Evolutionary conservation across 2,888 invertebrate species (phyloP).

Genomic region (Pollenia griseotomentosa): DNA sequence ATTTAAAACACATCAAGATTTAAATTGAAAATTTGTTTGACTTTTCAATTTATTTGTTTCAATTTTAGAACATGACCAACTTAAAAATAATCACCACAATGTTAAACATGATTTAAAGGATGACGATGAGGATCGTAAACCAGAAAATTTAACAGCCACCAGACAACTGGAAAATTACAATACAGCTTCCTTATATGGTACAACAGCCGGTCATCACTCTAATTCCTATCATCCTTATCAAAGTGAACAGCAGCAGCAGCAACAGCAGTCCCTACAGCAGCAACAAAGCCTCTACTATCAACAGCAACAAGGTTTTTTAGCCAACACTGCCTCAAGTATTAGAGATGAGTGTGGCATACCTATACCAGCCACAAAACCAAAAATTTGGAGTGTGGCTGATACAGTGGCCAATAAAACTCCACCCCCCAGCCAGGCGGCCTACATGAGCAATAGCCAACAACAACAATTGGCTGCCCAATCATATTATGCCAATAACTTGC

Average conservation of each 20-base stretch:
- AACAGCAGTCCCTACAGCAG: slow-evolving; percentile 84
- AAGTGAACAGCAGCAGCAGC: slow-evolving; percentile 84
- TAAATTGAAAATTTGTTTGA: slow-evolving; percentile 9
- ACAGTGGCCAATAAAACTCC: slow-evolving; percentile 97
- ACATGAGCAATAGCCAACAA: slow-evolving; percentile 77
- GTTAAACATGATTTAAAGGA: slow-evolving; percentile 87
- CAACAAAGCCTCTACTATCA: slow-evolving; percentile 82
- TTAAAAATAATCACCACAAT: slow-evolving; percentile 68
- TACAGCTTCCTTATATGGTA: slow-evolving; percentile 70
- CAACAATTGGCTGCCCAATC: slow-evolving; percentile 73
- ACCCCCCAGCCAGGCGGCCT: slow-evolving; percentile 85
- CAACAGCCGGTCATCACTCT: slow-evolving; percentile 73
- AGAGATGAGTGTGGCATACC: slow-evolving; percentile 95
- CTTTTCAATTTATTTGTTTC: slow-evolving; percentile 45
- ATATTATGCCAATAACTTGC: slow-evolving; percentile 75
- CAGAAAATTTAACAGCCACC: slow-evolving; percentile 81
- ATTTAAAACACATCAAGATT: slow-evolving; percentile 17
- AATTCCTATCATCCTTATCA: slow-evolving; percentile 77
- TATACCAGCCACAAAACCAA: slow-evolving; percentile 95
- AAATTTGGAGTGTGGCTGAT: slow-evolving; percentile 97
- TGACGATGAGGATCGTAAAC: slow-evolving; percentile 88
- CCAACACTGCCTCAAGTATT: slow-evolving; percentile 75
- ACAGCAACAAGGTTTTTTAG: slow-evolving; percentile 75
- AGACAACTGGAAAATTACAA: slow-evolving; percentile 72
- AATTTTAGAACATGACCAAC: slow-evolving; percentile 68